Conservation (phyloP, 2,113 vertebrate species). For the Bothrops jararaca region DNA sequence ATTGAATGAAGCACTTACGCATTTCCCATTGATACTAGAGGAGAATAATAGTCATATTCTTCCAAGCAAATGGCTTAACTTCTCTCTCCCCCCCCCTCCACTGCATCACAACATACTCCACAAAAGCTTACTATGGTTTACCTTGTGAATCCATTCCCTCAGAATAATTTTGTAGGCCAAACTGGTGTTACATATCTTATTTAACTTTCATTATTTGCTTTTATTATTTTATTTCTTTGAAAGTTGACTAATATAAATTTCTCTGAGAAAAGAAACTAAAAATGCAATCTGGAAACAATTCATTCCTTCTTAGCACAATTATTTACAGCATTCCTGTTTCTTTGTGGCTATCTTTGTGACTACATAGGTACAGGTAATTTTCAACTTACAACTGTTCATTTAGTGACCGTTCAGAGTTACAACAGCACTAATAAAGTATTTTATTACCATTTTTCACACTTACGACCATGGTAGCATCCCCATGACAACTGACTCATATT, state of each 20-base stretch:
- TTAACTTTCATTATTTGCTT: slow-evolving; percentile 51
- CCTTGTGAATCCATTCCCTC: neutral
- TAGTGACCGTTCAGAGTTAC: neutral
- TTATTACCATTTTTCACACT: neutral
- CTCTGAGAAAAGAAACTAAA: slow-evolving; percentile 41
- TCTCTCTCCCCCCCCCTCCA: neutral
- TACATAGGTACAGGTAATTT: neutral
- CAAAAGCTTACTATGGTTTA: neutral
- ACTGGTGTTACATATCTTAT: slow-evolving; percentile 28
- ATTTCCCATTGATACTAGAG: neutral
- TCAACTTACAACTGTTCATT: neutral
- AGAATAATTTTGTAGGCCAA: accelerated
- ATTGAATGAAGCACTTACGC: neutral
- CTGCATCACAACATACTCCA: neutral
- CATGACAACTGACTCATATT: neutral
- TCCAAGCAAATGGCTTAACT: neutral
- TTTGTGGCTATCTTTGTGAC: slow-evolving; percentile 24
- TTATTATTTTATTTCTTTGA: slow-evolving; percentile 44
- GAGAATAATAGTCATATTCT: neutral
- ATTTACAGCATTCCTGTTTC: slow-evolving; percentile 54
- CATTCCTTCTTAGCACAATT: slow-evolving; percentile 46
- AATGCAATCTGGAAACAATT: slow-evolving; percentile 37
- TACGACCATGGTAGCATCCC: neutral
- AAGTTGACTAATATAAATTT: slow-evolving; percentile 53
- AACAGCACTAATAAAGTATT: neutral